Evolutionary conservation across 2,113 vertebrate genomes (phyloP), one percentile per base, ranked within the genome.

Genomic region (Cyrtonyx montezumae): DNA sequence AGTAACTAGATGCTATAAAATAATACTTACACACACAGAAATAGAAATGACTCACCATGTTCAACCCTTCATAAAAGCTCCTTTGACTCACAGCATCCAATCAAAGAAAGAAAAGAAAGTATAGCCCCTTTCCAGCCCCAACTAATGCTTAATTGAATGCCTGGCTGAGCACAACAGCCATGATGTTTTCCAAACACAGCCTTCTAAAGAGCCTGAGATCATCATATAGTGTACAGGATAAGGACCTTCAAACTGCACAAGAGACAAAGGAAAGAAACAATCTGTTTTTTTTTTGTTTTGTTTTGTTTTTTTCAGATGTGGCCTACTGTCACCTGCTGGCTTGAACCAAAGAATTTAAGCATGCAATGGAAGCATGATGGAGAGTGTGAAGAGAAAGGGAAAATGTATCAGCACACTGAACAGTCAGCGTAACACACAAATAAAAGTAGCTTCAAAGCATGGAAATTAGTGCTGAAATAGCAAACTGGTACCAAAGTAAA

Each of bases 1-100:
- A 95, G 88, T 94, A 97, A 95, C 88, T 90, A 90, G 91, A 75
- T 81, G 85, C 68, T 32, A 87, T 95, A 97, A 95, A 95, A 93
- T 85, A 85, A 69, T 85, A 87, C 92, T 91, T 90, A 61, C 78
- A 95, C 86, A 67, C 80, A 88, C 23, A 87, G 83, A 92, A 75
- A 58, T 87, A 92, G 75, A 93, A 95, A 96, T 94, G 59, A 62
- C 75, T 95, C 59, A 71, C 56, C 51, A 83, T 8, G 6, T 92
- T 90, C 61, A 92, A 49, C 37, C 42, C 46, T 45, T 71, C 84
- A 83, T 93, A 87, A 96, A 95, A 87, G 21, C 43, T 80, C 40
- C 26, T 85, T 59, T 77, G 34, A 70, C 55, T 87, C 71, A 65
- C 13, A 66, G 10, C 36, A 81, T 15, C 40, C 88, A 88, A 42